These are phyloP conservation scores for Thunnus maccoyii DNA, from an alignment of 2,113 vertebrate species.

Conservation along the genomic window DNA sequence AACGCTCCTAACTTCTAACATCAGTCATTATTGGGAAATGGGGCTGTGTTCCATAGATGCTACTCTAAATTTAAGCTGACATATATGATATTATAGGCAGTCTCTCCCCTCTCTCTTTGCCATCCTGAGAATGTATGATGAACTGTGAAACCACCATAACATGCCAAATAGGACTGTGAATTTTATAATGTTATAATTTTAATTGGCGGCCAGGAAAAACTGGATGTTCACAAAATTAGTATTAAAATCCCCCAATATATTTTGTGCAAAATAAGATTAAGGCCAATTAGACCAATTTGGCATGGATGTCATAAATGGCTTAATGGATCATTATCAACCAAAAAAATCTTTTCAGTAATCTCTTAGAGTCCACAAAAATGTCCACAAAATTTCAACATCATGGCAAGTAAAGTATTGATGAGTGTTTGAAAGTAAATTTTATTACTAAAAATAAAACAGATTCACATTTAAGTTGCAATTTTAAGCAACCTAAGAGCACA, in stretches of 20 bases:
- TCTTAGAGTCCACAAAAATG: neutral
- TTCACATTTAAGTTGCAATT: neutral
- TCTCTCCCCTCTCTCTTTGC: too few species aligned
- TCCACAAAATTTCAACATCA: neutral
- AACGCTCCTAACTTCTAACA: too few species aligned
- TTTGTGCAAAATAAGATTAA: neutral
- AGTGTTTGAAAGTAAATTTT: neutral
- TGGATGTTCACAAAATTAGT: neutral
- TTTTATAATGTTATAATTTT: neutral
- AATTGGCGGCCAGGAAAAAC: neutral
- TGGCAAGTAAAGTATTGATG: neutral
- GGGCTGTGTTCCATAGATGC: too few species aligned
- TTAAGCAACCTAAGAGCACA: neutral
- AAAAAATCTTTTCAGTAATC: neutral
- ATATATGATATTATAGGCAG: neutral
- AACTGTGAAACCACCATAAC: too few species aligned
- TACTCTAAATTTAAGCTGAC: neutral
- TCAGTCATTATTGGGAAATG: too few species aligned
- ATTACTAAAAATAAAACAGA: neutral
- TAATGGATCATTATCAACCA: slow-evolving; percentile 1
- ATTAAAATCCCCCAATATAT: neutral
- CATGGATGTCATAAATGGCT: slow-evolving; percentile 1
- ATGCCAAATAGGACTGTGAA: too few species aligned
- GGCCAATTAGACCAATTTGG: neutral
- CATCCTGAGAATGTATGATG: too few species aligned